Evolutionary conservation across 2,797 vertebrate species (phyloP), one percentile per base, ranked within the genome.

Genomic region (Sebastes variabilis): DNA sequence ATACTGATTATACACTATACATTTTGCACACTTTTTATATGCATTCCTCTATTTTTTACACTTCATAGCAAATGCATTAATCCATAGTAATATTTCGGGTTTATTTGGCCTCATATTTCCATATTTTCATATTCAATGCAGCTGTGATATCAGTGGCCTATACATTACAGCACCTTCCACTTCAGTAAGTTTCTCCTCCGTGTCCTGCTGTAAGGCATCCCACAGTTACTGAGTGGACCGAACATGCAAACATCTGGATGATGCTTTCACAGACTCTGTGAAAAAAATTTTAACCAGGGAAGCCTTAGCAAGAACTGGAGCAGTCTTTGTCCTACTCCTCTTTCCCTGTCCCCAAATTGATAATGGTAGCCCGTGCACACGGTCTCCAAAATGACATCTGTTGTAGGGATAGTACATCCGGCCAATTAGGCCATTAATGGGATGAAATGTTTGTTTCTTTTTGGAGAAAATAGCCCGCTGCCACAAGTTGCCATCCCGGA

Each of bases 361-460:
- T 55, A 36, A 77, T 24, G 16, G 25, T 10, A 18, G 36, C 24
- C n/a, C 12, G 20, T 67, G 79, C 18, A 8, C 60, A 20, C 36
- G 72, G 27, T 71, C 55, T 75, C 59, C 62, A 24, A 71, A 85
- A 77, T 27, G 10, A 68, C 42, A 81, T 81, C 55, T 38, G 32
- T 71, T 46, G 12, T n/a, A 6, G 30, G 22, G 59, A 75, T 54
- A 72, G 34, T 74, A 72, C 67, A 83, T 83, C 49, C 13, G 1
- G 71, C 75, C 72, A 88, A 82, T 84, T 75, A 88, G 83, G 38
- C 46, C 85, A 68, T 75, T 77, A 66, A 83, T 60, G 46, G 81
- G n/a, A 70, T 38, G 55, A 80, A 72, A 72, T 81, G 77, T 79
- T 85, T 85, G 72, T 70, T 82, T 87, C 67, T 72, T 84, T 79